Conservation (phyloP, 2,113 vertebrate species). For the Sterrhoptilus dennistouni region DNA sequence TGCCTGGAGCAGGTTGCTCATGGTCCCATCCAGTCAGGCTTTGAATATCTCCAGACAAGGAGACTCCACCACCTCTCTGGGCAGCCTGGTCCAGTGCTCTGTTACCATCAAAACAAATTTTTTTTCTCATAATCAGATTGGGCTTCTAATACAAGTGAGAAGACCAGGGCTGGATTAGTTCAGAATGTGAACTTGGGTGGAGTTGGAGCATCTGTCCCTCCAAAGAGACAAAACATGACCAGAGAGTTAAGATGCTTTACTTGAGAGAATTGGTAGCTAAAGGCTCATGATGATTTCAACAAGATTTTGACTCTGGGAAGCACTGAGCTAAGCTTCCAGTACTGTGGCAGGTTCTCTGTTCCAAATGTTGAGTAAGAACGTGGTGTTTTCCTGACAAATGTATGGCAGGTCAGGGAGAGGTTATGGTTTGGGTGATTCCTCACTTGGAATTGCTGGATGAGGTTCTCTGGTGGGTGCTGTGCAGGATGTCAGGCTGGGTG, state of each 20-base stretch:
- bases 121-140: not conserved
- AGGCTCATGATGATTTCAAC: not conserved
- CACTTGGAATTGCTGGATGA: not conserved
- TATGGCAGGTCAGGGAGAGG: not conserved
- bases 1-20: not conserved
- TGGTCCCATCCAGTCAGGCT: not conserved
- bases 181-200: not conserved
- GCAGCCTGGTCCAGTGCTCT: not conserved
- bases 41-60: not conserved
- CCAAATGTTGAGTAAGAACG: not conserved
- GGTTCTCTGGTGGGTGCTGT: not conserved
- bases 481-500: not conserved
- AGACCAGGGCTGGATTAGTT: not conserved
- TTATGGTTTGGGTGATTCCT: not conserved
- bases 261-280: not conserved
- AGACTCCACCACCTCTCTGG: not conserved
- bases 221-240: not conserved
- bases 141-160: not conserved
- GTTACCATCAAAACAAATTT: not conserved
- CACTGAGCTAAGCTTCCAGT: not conserved
- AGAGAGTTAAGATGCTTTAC: not conserved
- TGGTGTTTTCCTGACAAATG: not conserved
- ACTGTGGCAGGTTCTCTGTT: not conserved
- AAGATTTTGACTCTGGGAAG: not conserved
- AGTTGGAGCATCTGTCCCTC: not conserved